Evolutionary conservation across 2,113 vertebrate genomes (phyloP).

Genomic region (Triplophysa dalaica): DNA sequence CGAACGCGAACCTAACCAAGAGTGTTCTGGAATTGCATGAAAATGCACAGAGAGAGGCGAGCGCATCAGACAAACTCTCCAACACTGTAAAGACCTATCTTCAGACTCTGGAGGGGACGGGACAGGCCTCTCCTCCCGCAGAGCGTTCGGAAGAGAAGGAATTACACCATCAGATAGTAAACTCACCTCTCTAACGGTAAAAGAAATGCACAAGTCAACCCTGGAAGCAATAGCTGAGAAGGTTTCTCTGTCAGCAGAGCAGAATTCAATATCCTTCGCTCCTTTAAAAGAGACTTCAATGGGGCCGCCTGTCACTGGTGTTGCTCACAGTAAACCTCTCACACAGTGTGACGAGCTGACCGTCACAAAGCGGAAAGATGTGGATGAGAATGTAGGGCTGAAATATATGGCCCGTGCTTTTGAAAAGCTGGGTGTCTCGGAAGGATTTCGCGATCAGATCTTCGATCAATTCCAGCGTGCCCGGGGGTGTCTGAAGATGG

Average conservation of each 20-base stretch:
- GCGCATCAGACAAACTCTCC: conserved; percentile 54
- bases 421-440: conserved; percentile 46
- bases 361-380: neutral
- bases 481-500: conserved; percentile 24
- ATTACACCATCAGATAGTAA: neutral
- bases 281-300: conserved; percentile 68
- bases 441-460: neutral
- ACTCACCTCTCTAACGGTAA: neutral
- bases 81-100: conserved; percentile 77
- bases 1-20: conserved; percentile 70
- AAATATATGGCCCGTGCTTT: conserved; percentile 44
- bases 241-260: neutral
- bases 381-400: conserved; percentile 23
- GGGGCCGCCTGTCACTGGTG: conserved; percentile 46
- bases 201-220: neutral
- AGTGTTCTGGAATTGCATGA: conserved; percentile 75
- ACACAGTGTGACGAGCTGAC: neutral
- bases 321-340: conserved; percentile 46
- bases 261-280: conserved; percentile 67
- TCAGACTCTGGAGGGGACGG: conserved; percentile 71
- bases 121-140: conserved; percentile 34
- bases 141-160: neutral
- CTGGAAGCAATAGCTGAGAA: conserved; percentile 6
- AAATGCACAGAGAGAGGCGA: conserved; percentile 68
- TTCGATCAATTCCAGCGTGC: neutral